Evolutionary conservation across 1,140 invertebrate species (phyloP), one percentile per base, ranked within the genome.

Genomic region (Parapsyche elsis): DNA sequence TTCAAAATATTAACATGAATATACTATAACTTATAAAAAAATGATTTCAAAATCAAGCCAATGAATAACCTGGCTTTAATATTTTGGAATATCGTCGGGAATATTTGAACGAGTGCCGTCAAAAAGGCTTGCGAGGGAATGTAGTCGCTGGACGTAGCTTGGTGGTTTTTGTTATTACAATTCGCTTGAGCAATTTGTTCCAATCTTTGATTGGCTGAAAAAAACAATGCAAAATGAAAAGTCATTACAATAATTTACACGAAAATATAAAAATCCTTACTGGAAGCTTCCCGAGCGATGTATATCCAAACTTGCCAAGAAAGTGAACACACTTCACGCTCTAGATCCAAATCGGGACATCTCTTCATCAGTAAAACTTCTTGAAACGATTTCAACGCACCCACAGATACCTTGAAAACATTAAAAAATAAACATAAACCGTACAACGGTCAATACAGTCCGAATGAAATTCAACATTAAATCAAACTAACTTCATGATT

Each of bases 361-460:
- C 85, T 86, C 14, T 86, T 89, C 23, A 87, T 87, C 21, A 85
- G 84, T 71, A 98, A 90, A 83, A 98, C 95, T 88, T 99, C 97
- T 89, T 99, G 97, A 86, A 99, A 96, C 23, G 97, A 97, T 87
- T 98, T 98, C 0, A 99, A 87, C 2, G 97, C 96, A 4, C 97
- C 96, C 78, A 99, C 90, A 5, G 97, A 97, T n/a, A 97, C 95
- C 92, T 92, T 83, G 30, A 79, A n/a, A n/a, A n/a, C n/a, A 64
- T 5, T 9, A 16, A 76, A 16, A 64, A 64, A 9, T 71, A 12
- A 71, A 71, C 10, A 71, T 21, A 75, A 75, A 75, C 16, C 5
- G 7, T 19, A 46, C 9, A 71, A 44, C 7, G 5, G 9, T 44
- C 49, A 75, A 83, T 2, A 74, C 23, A 21, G 78, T 44, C 16